Base-by-base conservation (phyloP, 2,113 vertebrate genomes). In the Amblyornis subalaris region DNA sequence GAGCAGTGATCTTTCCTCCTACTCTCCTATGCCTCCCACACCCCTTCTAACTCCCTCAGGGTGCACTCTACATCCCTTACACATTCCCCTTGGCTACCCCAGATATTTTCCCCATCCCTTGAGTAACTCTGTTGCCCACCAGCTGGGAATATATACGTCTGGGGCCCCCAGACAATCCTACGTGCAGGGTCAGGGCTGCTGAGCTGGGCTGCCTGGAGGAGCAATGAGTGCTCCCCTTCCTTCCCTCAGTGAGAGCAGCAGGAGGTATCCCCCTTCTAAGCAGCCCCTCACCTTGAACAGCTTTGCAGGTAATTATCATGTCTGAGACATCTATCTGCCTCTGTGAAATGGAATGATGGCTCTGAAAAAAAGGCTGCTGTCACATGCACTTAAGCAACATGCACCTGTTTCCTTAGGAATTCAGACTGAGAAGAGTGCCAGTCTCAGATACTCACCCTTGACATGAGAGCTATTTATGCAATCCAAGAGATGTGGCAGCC, bases 171-270 rank as follows among this genome's bases (percentile, higher is more conserved):
- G 12, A 26, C 15, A 38, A 9, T 26, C 17, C 38, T 22, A 14
- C 0, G 0, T 18, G n/a, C 1, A 4, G 15, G 26, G 10, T 11
- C 0, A 0, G 61, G 71, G 23, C 10, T 89, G 69, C 25, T 16
- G 33, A 66, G 38, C 31, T 76, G 28, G 28, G 23, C 40, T 76
- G 33, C 12, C 24, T 28, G 36, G 8, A 76, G 36, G 40, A 88
- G 21, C 0, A 1, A 6, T 45, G 48, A 42, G 36, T 12, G 38
- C 12, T 84, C 25, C 12, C 11, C 3, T 0, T 42, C 24, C 28
- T 75, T 51, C 36, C 19, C 31, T 8, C 42, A 11, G 31, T 28
- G 36, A 45, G 7, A 90, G 8, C 23, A 42, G 28, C 31, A 24
- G 29, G 10, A 61, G 17, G 4, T 51, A 4, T 9, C 14, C 66